A percentile compares a stretch with the other conserved stretches of the same genome.
These are phyloP conservation scores for Plestiodon gilberti DNA, from an alignment of 2,113 vertebrate genomes.

Conservation along the genomic window DNA sequence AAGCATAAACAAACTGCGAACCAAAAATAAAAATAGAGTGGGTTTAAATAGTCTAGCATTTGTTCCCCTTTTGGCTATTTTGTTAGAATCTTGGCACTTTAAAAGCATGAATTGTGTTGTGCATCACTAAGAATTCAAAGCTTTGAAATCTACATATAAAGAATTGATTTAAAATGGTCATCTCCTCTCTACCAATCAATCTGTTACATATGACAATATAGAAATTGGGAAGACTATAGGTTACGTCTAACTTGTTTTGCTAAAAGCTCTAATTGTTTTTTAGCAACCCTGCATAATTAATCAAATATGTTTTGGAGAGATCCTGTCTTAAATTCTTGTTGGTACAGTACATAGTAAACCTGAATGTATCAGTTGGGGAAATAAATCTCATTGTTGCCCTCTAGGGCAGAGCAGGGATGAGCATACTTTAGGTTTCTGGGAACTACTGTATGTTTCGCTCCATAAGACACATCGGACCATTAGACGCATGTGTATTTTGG, in stretches of 20 bases:
- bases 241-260: conserved; percentile 46
- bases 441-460: too few species aligned
- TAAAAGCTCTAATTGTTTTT: conserved; percentile 27
- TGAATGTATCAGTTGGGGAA: background rate
- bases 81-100: conserved; percentile 41
- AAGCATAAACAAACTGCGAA: background rate
- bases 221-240: conserved; percentile 23
- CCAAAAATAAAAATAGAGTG: background rate
- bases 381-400: background rate
- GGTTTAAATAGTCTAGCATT: conserved; percentile 18
- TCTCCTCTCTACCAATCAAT: conserved; percentile 43
- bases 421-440: too few species aligned
- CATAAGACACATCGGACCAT: too few species aligned
- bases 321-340: background rate
- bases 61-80: conserved; percentile 35
- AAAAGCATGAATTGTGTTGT: conserved; percentile 41
- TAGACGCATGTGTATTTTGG: too few species aligned
- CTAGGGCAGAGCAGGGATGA: background rate
- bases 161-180: conserved; percentile 36
- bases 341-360: too few species aligned
- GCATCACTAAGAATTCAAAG: conserved; percentile 45
- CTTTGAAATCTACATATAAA: conserved; percentile 59
- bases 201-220: conserved; percentile 50
- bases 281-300: conserved; percentile 13
- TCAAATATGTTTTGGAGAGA: background rate